A percentile compares a stretch with the other conserved stretches of the same genome.
Conservation (phyloP, 2,113 vertebrate species). For the Rattus norvegicus region DNA sequence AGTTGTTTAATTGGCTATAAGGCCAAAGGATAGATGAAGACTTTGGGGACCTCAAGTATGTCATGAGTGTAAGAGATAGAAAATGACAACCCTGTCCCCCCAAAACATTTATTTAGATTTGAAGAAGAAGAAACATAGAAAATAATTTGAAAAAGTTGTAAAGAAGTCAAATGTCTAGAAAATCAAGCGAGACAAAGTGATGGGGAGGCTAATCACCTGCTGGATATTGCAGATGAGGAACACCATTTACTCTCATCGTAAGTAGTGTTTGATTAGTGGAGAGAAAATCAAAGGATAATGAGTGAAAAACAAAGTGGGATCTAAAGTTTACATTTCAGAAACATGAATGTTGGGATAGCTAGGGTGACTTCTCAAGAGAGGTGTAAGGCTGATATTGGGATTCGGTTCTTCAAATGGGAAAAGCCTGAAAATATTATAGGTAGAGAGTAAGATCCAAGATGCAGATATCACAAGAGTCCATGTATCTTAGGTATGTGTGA, state of each 20-base stretch:
- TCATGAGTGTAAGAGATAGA: not conserved
- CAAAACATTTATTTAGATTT: not conserved
- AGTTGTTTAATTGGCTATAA: not conserved
- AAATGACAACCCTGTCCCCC: not conserved
- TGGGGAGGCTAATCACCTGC: not conserved
- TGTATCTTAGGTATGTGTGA: slow-evolving; percentile 39
- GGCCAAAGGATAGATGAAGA: not conserved
- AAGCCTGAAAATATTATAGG: not conserved
- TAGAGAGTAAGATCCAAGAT: not conserved
- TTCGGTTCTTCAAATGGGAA: not conserved
- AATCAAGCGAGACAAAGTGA: not conserved
- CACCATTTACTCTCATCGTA: not conserved
- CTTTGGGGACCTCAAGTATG: not conserved
- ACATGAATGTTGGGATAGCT: not conserved
- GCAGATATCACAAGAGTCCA: not conserved
- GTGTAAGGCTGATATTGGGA: not conserved
- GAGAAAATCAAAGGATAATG: not conserved
- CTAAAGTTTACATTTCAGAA: not conserved
- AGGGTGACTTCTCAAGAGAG: not conserved
- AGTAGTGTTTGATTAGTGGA: not conserved
- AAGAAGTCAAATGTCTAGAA: not conserved
- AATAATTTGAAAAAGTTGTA: slow-evolving; percentile 4
- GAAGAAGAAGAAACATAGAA: slow-evolving; percentile 3
- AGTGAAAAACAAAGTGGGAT: not conserved
- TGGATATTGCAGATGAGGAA: not conserved